phyloP scores from a whole-genome alignment of 2,888 invertebrate genomes.

The Nephrocerus scutellatus region DNA sequence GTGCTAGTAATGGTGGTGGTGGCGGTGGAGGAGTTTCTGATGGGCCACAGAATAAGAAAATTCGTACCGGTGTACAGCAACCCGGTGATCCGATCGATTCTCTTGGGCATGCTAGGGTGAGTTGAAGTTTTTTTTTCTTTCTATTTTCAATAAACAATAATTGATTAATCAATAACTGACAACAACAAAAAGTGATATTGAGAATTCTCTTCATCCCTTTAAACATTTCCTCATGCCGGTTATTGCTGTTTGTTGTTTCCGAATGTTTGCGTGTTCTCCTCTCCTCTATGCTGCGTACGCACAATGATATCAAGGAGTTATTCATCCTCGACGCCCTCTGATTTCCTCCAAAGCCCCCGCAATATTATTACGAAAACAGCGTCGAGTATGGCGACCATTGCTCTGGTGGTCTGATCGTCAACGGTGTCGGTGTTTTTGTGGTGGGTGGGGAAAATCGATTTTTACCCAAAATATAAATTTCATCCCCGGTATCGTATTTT shows the following conservation, averaged over 20 bases:
- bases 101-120: constrained; percentile 44
- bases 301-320: too few relatives aligned
- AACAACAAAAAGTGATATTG: too few relatives aligned
- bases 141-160: constrained; percentile 1
- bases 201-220: not conserved
- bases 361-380: too few relatives aligned
- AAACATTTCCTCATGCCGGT: not conserved
- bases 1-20: constrained; percentile 40
- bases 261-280: too few relatives aligned
- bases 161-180: too few relatives aligned
- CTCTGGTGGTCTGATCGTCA: too few relatives aligned
- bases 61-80: constrained; percentile 46
- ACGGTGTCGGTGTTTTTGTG: too few relatives aligned
- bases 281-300: too few relatives aligned
- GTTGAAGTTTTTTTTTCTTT: constrained; percentile 20
- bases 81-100: constrained; percentile 40
- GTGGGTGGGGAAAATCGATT: constrained; percentile 43
- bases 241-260: too few relatives aligned
- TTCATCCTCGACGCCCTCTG: constrained; percentile 15
- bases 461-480: constrained; percentile 22
- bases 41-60: constrained; percentile 47
- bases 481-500: too few relatives aligned
- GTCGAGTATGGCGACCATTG: too few relatives aligned
- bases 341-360: constrained; percentile 11
- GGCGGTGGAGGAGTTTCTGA: constrained; percentile 40